Conservation (phyloP, 2,888 invertebrate species). For the Eumerus sabulonum region DNA sequence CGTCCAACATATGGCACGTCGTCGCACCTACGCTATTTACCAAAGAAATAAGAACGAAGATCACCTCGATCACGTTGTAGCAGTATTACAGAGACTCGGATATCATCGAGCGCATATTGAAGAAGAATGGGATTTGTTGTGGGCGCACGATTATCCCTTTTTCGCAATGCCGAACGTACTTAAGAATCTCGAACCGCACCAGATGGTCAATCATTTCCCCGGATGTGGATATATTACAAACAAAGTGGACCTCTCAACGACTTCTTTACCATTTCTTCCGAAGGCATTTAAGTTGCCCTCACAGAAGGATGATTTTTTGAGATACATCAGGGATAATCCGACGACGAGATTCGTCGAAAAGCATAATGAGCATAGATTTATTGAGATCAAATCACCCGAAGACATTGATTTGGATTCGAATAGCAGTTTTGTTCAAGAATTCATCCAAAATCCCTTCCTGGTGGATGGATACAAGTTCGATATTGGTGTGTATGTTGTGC, state of each 20-base stretch:
- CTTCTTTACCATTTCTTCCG: conserved; percentile 89
- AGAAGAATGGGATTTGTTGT: conserved; percentile 90
- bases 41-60: conserved; percentile 81
- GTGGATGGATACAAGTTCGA: conserved; percentile 98
- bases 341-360: conserved; percentile 92
- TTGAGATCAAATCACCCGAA: conserved; percentile 85
- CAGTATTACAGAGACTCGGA: conserved; percentile 87
- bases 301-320: conserved; percentile 84
- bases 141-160: conserved; percentile 97
- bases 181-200: conserved; percentile 83
- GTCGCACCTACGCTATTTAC: conserved; percentile 82
- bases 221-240: conserved; percentile 96
- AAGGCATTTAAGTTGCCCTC: conserved; percentile 92
- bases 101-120: conserved; percentile 82
- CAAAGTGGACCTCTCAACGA: conserved; percentile 93
- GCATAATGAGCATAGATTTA: conserved; percentile 93
- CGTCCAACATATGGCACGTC: conserved; percentile 38
- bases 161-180: conserved; percentile 76
- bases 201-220: conserved; percentile 95
- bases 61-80: conserved; percentile 86
- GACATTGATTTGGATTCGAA: conserved; percentile 85
- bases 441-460: conserved; percentile 90
- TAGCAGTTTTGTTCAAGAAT: conserved; percentile 94
- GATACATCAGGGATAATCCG: conserved; percentile 84
- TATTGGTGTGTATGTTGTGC: conserved; percentile 94